Evolutionary conservation across 2,113 vertebrate species (phyloP).

Genomic region (Sitta europaea): DNA sequence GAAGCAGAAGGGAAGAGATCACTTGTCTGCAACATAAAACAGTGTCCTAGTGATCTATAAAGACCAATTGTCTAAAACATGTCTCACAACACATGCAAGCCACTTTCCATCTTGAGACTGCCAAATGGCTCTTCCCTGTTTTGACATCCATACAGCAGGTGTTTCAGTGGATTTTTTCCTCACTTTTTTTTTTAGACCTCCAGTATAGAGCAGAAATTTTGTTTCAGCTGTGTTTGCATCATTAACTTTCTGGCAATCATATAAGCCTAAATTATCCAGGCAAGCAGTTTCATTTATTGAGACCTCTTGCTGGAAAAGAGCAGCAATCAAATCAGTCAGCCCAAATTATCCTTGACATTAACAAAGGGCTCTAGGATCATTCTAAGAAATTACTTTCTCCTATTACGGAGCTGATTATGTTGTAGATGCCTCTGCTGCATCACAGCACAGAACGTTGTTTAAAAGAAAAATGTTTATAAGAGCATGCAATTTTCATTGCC

Average conservation of each 20-base stretch:
- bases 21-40: not conserved
- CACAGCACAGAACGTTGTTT: not conserved
- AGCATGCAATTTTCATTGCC: conserved; percentile 37
- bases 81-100: not conserved
- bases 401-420: conserved; percentile 42
- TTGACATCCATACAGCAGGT: not conserved
- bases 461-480: conserved; percentile 19
- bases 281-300: conserved; percentile 58
- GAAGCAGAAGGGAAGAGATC: not conserved
- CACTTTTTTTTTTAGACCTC: not conserved
- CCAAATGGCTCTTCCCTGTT: not conserved
- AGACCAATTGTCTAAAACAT: not conserved
- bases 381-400: conserved; percentile 58
- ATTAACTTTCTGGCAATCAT: conserved; percentile 63
- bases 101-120: not conserved
- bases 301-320: conserved; percentile 52
- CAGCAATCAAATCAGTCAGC: conserved; percentile 67
- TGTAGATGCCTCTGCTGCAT: not conserved
- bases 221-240: conserved; percentile 65
- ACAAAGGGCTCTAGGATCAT: conserved; percentile 58
- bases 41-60: not conserved
- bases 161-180: not conserved
- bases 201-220: conserved; percentile 30
- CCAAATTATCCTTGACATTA: conserved; percentile 67
- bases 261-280: conserved; percentile 62